Evolutionary conservation across 2,888 invertebrate species (phyloP).

Genomic region (Folsomia manolachei): DNA sequence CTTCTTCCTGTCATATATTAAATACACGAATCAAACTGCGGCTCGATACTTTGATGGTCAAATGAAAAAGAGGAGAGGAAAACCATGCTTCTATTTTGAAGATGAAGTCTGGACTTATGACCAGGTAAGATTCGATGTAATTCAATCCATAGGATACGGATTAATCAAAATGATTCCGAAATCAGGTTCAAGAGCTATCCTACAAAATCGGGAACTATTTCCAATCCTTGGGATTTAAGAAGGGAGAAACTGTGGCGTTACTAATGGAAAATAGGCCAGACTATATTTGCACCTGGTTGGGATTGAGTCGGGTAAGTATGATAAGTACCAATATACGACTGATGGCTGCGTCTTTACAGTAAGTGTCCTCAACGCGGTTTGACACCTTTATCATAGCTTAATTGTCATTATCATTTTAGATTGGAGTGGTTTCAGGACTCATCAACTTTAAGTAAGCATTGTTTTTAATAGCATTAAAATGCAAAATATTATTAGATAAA

Average conservation of each 20-base stretch:
- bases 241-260: constrained; percentile 84
- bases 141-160: neutral
- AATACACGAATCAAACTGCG: constrained; percentile 36
- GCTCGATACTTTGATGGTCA: constrained; percentile 52
- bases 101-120: constrained; percentile 80
- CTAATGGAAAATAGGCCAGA: constrained; percentile 90
- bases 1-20: constrained; percentile 25
- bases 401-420: constrained; percentile 58
- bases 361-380: no score
- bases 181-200: constrained; percentile 77
- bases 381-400: no score
- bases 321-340: no score
- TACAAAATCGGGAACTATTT: constrained; percentile 78
- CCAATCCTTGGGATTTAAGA: constrained; percentile 72
- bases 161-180: neutral
- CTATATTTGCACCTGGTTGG: constrained; percentile 88
- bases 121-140: constrained; percentile 60
- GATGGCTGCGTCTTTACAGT: no score
- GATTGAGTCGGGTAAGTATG: constrained; percentile 61
- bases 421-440: constrained; percentile 79
- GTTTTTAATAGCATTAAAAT: no score
- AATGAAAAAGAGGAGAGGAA: constrained; percentile 74
- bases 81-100: constrained; percentile 76
- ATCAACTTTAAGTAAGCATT: constrained; percentile 98
- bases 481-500: no score